Conservation (phyloP, 1,140 invertebrate genomes). For the Drosophila fuyamai region DNA sequence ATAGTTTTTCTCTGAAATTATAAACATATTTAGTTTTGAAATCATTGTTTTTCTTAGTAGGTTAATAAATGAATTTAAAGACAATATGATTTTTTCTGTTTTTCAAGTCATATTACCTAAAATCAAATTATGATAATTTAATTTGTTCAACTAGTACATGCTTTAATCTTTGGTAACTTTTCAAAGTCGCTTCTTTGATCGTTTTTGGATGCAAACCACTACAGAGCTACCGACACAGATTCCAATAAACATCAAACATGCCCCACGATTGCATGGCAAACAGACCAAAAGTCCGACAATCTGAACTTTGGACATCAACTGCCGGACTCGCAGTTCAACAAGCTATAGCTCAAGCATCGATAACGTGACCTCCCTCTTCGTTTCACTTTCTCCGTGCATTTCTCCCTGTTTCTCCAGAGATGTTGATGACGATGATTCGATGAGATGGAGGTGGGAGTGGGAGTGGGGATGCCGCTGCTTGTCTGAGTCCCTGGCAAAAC, state of each 20-base stretch:
- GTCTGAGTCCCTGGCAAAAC: slow-evolving; percentile 47
- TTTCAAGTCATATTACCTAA: too few species aligned
- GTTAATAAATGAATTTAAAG: too few species aligned
- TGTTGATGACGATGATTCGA: slow-evolving; percentile 51
- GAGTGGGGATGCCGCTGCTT: slow-evolving; percentile 30
- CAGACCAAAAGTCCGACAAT: slow-evolving; percentile 39
- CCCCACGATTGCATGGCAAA: slow-evolving; percentile 32
- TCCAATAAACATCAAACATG: slow-evolving; percentile 34
- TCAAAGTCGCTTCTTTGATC: slow-evolving; percentile 2
- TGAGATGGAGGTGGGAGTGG: slow-evolving; percentile 12
- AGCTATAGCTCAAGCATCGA: slow-evolving; percentile 26
- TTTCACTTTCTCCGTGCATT: slow-evolving; percentile 17
- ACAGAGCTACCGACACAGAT: slow-evolving; percentile 6
- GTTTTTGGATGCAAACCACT: not conserved
- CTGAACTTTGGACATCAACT: slow-evolving; percentile 34
- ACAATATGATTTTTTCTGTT: too few species aligned
- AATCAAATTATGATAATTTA: too few species aligned
- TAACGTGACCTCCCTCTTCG: not conserved
- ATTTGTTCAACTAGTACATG: too few species aligned
- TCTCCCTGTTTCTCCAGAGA: slow-evolving; percentile 15
- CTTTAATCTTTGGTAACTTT: not conserved
- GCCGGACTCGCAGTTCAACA: slow-evolving; percentile 39
- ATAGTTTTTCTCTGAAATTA: too few species aligned
- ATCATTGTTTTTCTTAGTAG: too few species aligned
- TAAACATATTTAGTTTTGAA: too few species aligned